These are phyloP conservation scores for Neoitamus cyanurus DNA, from an alignment of 2,888 invertebrate species.

Conservation along the genomic window DNA sequence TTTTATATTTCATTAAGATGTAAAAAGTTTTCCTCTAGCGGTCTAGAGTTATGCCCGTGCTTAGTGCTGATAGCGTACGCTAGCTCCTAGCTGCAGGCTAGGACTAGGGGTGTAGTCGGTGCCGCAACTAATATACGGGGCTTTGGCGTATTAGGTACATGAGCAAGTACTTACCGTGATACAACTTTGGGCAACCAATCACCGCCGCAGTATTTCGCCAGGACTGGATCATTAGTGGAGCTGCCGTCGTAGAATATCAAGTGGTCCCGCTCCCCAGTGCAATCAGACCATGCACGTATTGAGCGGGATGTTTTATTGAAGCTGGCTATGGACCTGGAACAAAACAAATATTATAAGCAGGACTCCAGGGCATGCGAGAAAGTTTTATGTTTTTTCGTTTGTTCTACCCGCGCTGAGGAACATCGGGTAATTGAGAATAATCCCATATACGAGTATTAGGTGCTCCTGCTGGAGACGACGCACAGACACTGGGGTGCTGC, in stretches of 20 bases:
- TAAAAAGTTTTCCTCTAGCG: constrained; percentile 34
- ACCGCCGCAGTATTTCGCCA: constrained; percentile 89
- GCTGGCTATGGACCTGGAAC: constrained; percentile 67
- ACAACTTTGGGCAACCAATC: constrained; percentile 85
- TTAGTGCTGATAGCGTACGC: neutral
- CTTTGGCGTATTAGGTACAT: neutral
- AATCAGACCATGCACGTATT: constrained; percentile 83
- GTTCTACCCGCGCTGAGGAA: neutral
- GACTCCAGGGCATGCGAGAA: neutral
- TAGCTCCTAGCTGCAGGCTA: neutral
- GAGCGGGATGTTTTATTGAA: constrained; percentile 78
- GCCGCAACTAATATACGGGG: neutral
- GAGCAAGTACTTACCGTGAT: constrained; percentile 67
- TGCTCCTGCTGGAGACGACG: neutral
- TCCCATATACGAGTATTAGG: neutral
- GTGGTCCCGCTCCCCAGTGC: constrained; percentile 84
- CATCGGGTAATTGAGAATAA: neutral
- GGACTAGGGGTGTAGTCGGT: neutral
- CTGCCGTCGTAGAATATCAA: constrained; percentile 89
- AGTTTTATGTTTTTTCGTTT: neutral
- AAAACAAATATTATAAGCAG: neutral
- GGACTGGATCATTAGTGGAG: constrained; percentile 82
- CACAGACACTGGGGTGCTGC: neutral
- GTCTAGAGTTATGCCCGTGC: neutral
- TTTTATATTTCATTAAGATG: constrained; percentile 45